Evolutionary conservation across 2,797 vertebrate genomes (phyloP), one percentile per base, ranked within the genome.

Genomic region (Craterocephalus amniculus): DNA sequence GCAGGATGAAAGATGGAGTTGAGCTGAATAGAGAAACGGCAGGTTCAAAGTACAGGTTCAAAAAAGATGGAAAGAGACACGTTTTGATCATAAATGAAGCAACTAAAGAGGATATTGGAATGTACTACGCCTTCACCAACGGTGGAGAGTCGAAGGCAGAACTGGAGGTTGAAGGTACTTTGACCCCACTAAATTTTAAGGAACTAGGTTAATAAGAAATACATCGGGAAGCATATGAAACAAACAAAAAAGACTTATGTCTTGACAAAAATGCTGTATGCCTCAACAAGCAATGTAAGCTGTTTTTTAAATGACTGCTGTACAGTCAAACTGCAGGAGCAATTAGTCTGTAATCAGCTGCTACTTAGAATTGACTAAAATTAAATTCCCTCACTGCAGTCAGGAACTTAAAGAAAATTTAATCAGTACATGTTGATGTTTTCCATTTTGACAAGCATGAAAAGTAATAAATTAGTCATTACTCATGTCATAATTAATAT

Each of bases 51-150:
- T 97, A 96, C 83, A 95, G 96, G 81, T 94, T 98, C 83, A 99
- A 97, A 91, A 99, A 98, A 73, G 96, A 96, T 0, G 97, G 96
- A 4, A 96, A 88, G 78, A 95, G 90, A 27, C 97, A 98, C 59
- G 80, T 93, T 38, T 90, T 99, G 84, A 94, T 97, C 86, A 96
- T 96, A 86, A 95, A 94, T 0, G 97, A 99, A 31, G 96, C 96
- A 10, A 84, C 81, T 9, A 86, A 79, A 77, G 95, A 97, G 48
- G 96, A 98, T 58, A 83, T 88, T 0, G 97, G 97, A 0, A 95
- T 48, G 65, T 99, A 95, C 80, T 58, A 93, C 7, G 93, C 92
- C 71, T 75, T 92, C 49, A 97, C 97, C 80, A 99, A 93, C 0
- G 97, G 97, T 0, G 97, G 95, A 24, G 94, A 96, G 85, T 97